phyloP scores from a whole-genome alignment of 2,888 invertebrate genomes.

The Macaria liturata region DNA sequence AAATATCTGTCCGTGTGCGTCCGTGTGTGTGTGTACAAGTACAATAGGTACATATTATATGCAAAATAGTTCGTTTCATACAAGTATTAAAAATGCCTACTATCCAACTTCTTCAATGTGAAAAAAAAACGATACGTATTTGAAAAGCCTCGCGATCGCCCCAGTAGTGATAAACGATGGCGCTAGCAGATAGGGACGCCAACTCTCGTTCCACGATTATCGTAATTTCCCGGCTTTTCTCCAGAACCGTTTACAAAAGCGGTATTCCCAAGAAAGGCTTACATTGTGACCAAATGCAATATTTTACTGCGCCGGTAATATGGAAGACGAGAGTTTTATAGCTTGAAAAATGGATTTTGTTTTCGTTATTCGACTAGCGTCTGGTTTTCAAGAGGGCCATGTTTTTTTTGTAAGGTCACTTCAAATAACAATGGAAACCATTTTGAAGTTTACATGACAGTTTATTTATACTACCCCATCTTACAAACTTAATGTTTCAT shows the following conservation, averaged over 20 bases:
- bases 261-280: conserved; percentile 18
- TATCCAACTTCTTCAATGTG: too few species aligned
- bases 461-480: too few species aligned
- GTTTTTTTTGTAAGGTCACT: too few species aligned
- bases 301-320: conserved; percentile 33
- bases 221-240: conserved; percentile 21
- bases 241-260: conserved; percentile 19
- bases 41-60: too few species aligned
- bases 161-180: conserved; percentile 13
- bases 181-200: conserved; percentile 14
- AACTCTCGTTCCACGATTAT: conserved; percentile 17
- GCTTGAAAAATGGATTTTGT: conserved; percentile 36
- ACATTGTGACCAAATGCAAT: conserved; percentile 37
- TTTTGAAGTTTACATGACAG: too few species aligned
- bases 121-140: neutral
- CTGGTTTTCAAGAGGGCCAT: neutral
- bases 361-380: conserved; percentile 26
- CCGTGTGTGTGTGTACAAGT: too few species aligned
- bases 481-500: too few species aligned
- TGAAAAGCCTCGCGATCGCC: conserved; percentile 1
- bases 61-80: too few species aligned
- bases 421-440: too few species aligned
- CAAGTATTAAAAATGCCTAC: too few species aligned
- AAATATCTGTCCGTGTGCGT: too few species aligned
- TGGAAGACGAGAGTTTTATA: conserved; percentile 31